phyloP scores from a whole-genome alignment of 2,888 invertebrate species.

The Cantharis rustica region DNA sequence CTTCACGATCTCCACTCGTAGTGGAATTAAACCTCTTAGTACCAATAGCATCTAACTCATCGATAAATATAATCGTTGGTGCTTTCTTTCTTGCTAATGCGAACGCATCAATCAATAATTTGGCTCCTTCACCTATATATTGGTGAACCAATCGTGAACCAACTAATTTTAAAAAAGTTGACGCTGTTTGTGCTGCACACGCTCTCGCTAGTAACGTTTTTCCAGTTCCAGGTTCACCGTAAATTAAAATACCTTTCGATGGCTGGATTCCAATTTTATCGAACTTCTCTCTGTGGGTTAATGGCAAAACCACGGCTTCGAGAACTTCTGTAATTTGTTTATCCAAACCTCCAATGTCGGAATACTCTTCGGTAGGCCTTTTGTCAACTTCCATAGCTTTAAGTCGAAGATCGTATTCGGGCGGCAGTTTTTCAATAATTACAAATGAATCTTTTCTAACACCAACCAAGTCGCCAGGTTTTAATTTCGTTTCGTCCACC shows the following conservation, averaged over 20 bases:
- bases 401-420: neutral
- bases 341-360: conserved; percentile 98
- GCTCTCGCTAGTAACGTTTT: conserved; percentile 97
- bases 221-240: conserved; percentile 93
- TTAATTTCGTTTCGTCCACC: neutral
- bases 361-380: conserved; percentile 98
- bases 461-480: neutral
- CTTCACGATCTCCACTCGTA: conserved; percentile 98
- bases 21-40: conserved; percentile 96
- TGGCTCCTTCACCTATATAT: conserved; percentile 98
- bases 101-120: conserved; percentile 97
- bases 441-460: neutral
- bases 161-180: conserved; percentile 96
- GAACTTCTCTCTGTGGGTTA: conserved; percentile 99
- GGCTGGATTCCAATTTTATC: conserved; percentile 98
- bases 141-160: conserved; percentile 99
- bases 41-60: conserved; percentile 97
- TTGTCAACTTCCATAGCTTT: conserved; percentile 83
- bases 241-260: conserved; percentile 90
- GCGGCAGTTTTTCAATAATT: neutral
- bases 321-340: conserved; percentile 98
- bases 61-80: conserved; percentile 99
- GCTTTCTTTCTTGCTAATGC: conserved; percentile 98
- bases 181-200: conserved; percentile 99
- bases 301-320: conserved; percentile 98